Conservation (phyloP, 2,888 invertebrate genomes). For the Phortica okadai region DNA sequence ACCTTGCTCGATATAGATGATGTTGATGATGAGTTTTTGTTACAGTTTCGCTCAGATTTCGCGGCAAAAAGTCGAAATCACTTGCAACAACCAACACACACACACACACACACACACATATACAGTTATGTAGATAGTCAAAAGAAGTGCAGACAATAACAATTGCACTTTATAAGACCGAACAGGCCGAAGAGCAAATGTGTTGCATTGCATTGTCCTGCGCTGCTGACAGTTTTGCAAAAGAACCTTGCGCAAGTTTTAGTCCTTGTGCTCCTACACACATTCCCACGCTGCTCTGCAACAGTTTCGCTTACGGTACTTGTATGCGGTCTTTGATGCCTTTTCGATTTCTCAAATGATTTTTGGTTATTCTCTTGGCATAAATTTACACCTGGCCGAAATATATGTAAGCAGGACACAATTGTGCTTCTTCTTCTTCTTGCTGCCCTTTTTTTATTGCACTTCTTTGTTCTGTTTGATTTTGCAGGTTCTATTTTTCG, state of each 20-base stretch:
- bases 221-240: not conserved
- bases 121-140: not conserved
- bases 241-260: slow-evolving; percentile 62
- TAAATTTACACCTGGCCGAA: slow-evolving; percentile 58
- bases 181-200: not conserved
- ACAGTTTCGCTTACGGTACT: slow-evolving; percentile 28
- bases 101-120: not conserved
- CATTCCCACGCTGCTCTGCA: slow-evolving; percentile 59
- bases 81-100: slow-evolving; percentile 23
- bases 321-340: slow-evolving; percentile 26
- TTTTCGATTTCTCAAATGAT: slow-evolving; percentile 49
- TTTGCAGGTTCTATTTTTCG: slow-evolving; percentile 16
- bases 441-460: not conserved
- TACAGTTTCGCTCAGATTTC: slow-evolving; percentile 24
- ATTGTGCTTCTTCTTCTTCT: slow-evolving; percentile 18
- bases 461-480: slow-evolving; percentile 10
- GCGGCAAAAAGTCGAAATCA: slow-evolving; percentile 25
- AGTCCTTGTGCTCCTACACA: no score
- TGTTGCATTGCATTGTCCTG: slow-evolving; percentile 5
- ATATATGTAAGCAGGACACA: slow-evolving; percentile 33
- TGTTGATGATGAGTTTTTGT: slow-evolving; percentile 7
- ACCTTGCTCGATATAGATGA: not conserved
- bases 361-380: slow-evolving; percentile 24
- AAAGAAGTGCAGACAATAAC: not conserved
- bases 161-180: slow-evolving; percentile 13